phyloP scores from a whole-genome alignment of 1,140 invertebrate genomes.

The Lerema accius region DNA sequence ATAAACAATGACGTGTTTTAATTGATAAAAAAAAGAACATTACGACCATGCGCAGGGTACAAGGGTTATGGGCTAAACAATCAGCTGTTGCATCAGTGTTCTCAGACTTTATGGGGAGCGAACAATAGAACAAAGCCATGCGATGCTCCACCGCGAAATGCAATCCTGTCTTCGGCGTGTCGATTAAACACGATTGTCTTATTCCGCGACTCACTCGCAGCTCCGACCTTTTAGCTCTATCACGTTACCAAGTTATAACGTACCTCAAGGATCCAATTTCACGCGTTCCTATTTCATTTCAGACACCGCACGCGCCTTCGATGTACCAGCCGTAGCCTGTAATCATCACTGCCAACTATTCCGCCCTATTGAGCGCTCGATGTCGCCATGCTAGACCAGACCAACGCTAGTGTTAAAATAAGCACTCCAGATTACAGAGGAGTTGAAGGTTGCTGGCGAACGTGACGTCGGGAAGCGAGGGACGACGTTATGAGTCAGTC shows the following conservation, averaged over 20 bases:
- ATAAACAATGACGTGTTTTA: too few species aligned
- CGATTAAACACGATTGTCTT: conserved; percentile 71
- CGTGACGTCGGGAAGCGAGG: conserved; percentile 48
- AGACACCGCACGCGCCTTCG: conserved; percentile 55
- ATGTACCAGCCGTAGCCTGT: conserved; percentile 62
- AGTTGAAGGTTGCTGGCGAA: conserved; percentile 50
- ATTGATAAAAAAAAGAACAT: too few species aligned
- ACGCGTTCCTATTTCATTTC: conserved; percentile 46
- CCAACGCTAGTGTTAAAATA: conserved; percentile 54
- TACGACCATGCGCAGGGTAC: neutral
- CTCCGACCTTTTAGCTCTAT: conserved; percentile 38
- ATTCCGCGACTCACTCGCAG: conserved; percentile 49
- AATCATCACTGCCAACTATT: conserved; percentile 77
- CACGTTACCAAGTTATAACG: conserved; percentile 43
- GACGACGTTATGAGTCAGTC: conserved; percentile 70
- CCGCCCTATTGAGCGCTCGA: conserved; percentile 69
- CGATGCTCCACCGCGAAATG: conserved; percentile 48
- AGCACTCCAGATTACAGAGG: conserved; percentile 45
- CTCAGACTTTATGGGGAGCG: conserved; percentile 42
- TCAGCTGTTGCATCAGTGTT: conserved; percentile 42
- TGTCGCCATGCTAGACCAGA: conserved; percentile 74
- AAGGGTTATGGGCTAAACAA: conserved; percentile 36
- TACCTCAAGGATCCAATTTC: conserved; percentile 31
- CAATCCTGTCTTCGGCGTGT: conserved; percentile 44
- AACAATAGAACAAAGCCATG: conserved; percentile 73